Evolutionary conservation across 1,140 invertebrate genomes (phyloP).

Genomic region (Macrocentrus cingulum): DNA sequence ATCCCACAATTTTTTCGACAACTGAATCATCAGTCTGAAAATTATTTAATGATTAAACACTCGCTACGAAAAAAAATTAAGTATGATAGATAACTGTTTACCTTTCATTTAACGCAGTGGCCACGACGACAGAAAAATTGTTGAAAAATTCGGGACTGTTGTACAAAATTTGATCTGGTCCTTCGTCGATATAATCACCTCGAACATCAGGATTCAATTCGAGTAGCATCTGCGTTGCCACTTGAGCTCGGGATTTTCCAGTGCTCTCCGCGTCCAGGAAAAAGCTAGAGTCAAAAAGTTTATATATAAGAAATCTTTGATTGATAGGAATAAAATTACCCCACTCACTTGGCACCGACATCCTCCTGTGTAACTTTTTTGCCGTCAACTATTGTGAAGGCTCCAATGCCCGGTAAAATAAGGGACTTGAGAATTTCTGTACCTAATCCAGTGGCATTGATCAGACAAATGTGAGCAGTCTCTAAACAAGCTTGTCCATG

Average conservation of each 20-base stretch:
- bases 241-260: slow-evolving; percentile 81
- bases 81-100: slow-evolving; percentile 57
- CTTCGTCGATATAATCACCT: slow-evolving; percentile 90
- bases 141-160: slow-evolving; percentile 89
- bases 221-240: slow-evolving; percentile 77
- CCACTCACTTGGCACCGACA: slow-evolving; percentile 85
- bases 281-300: slow-evolving; percentile 64
- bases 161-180: slow-evolving; percentile 77
- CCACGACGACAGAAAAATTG: slow-evolving; percentile 86
- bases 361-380: slow-evolving; percentile 85
- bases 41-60: slow-evolving; percentile 28
- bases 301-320: no score
- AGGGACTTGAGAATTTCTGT: slow-evolving; percentile 95
- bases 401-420: slow-evolving; percentile 90
- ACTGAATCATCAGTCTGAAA: slow-evolving; percentile 67
- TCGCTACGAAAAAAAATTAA: no score
- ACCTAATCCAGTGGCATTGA: slow-evolving; percentile 92
- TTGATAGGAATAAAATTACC: no score
- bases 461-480: slow-evolving; percentile 85
- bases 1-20: slow-evolving; percentile 85
- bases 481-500: slow-evolving; percentile 91
- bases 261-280: slow-evolving; percentile 80
- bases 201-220: slow-evolving; percentile 93
- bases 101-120: slow-evolving; percentile 82
- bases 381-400: slow-evolving; percentile 95